phyloP scores from a whole-genome alignment of 2,797 vertebrate genomes.

The Sandelia bainsii region DNA sequence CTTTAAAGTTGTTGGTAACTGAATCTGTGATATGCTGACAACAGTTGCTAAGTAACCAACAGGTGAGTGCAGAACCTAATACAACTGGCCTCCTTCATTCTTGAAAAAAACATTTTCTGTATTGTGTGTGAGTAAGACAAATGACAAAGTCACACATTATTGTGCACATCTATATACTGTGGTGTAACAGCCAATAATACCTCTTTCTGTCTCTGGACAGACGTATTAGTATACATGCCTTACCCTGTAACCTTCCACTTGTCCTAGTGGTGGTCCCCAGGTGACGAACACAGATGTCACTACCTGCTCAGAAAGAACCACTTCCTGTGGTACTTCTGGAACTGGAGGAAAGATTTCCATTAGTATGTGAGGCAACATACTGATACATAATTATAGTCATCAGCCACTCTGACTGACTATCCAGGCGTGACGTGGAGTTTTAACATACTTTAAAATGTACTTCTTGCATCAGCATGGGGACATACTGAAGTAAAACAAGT shows the following conservation, averaged over 20 bases:
- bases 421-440: neutral
- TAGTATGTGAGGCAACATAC: constrained; percentile 13
- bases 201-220: neutral
- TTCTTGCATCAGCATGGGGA: constrained; percentile 14
- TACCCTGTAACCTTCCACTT: constrained; percentile 88
- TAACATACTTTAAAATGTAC: neutral
- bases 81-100: constrained; percentile 69
- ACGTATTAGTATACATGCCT: constrained; percentile 6
- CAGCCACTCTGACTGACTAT: neutral
- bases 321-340: constrained; percentile 84
- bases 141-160: neutral
- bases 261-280: constrained; percentile 85
- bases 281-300: constrained; percentile 85
- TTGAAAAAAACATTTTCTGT: constrained; percentile 54
- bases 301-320: constrained; percentile 83
- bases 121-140: constrained; percentile 18
- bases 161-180: neutral
- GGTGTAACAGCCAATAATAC: neutral
- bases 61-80: constrained; percentile 60
- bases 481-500: neutral
- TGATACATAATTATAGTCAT: neutral
- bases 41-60: constrained; percentile 86
- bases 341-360: constrained; percentile 73
- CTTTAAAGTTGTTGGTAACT: constrained; percentile 92
- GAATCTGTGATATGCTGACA: constrained; percentile 83